A percentile compares a stretch with the other conserved stretches of the same genome.
These are phyloP conservation scores for Cyprinella venusta DNA, from an alignment of 2,797 vertebrate species.

Conservation along the genomic window DNA sequence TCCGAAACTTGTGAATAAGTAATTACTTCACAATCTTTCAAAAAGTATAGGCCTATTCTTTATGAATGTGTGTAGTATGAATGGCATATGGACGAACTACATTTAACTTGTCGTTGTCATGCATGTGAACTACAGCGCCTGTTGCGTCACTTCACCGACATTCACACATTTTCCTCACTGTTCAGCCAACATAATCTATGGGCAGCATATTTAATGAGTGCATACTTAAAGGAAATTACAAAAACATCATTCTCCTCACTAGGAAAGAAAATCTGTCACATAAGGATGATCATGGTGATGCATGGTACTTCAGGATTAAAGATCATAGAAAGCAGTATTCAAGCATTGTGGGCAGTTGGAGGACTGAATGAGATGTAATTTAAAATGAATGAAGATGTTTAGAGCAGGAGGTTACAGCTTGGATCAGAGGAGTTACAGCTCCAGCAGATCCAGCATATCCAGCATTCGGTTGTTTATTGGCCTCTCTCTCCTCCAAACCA, in stretches of 20 bases:
- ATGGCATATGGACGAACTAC: neutral
- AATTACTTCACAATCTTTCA: no score
- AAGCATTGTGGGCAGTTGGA: neutral
- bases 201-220: conserved; percentile 31
- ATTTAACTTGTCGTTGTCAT: no score
- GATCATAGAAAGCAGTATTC: conserved; percentile 42
- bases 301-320: conserved; percentile 35
- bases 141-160: no score
- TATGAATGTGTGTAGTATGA: neutral
- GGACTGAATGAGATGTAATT: conserved; percentile 49
- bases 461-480: conserved; percentile 30
- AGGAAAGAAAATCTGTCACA: conserved; percentile 40
- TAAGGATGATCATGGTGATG: conserved; percentile 52
- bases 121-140: no score
- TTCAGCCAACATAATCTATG: neutral
- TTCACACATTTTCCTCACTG: neutral
- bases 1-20: no score
- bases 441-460: conserved; percentile 2
- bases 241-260: conserved; percentile 55
- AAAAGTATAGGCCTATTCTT: no score
- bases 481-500: neutral
- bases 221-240: conserved; percentile 19
- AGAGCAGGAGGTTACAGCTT: conserved; percentile 39
- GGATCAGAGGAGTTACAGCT: conserved; percentile 35
- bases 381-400: conserved; percentile 59